Evolutionary conservation across 1,140 invertebrate genomes (phyloP).

Genomic region (Cotesia typhae): DNA sequence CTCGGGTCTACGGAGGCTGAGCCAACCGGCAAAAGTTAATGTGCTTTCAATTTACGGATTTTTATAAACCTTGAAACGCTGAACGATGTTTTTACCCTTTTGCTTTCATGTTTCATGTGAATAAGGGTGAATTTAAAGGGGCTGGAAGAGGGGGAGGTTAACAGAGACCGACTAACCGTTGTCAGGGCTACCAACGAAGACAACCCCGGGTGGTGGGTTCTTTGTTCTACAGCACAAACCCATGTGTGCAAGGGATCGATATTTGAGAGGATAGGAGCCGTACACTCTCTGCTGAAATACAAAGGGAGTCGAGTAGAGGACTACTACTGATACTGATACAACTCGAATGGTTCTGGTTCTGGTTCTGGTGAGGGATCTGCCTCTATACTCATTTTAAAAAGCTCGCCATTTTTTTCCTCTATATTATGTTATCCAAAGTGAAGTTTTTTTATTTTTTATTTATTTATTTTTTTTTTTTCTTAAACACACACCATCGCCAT

Average conservation of each 20-base stretch:
- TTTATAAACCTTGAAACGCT: not conserved
- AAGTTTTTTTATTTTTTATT: too few species aligned
- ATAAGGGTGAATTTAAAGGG: constrained; percentile 19
- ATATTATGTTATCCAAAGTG: constrained; percentile 3
- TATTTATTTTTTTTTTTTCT: too few species aligned
- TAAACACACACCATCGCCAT: too few species aligned
- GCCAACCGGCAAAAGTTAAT: too few species aligned
- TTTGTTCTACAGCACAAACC: constrained; percentile 35
- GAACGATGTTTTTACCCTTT: constrained; percentile 5
- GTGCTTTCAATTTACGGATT: constrained; percentile 3
- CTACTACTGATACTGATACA: too few species aligned
- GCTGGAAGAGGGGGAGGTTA: not conserved
- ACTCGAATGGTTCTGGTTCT: not conserved
- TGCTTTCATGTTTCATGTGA: constrained; percentile 12
- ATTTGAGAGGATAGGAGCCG: constrained; percentile 30
- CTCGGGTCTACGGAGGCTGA: too few species aligned
- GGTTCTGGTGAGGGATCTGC: not conserved
- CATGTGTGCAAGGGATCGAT: constrained; percentile 34
- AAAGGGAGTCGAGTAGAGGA: not conserved
- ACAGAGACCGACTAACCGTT: constrained; percentile 36
- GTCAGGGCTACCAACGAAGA: constrained; percentile 42
- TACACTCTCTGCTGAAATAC: not conserved
- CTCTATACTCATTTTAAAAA: too few species aligned
- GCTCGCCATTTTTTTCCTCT: constrained; percentile 1
- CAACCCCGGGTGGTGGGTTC: constrained; percentile 30